Evolutionary conservation across 2,797 vertebrate species (phyloP), one percentile per base, ranked within the genome.

Genomic region (Momotus momota): DNA sequence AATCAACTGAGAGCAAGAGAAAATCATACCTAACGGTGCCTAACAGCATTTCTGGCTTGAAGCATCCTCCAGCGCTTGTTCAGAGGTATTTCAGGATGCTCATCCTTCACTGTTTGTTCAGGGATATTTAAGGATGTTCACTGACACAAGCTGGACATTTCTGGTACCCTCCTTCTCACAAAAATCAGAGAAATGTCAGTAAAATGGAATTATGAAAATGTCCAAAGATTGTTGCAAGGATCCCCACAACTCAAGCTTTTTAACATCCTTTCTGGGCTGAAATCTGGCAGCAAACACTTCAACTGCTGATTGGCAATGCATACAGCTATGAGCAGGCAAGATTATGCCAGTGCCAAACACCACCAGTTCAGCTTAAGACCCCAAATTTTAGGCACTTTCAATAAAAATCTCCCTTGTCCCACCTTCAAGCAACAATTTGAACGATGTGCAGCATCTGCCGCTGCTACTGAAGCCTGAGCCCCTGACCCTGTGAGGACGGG

Each of bases 101-200:
- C 45, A 11, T 5, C 48, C n/a, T 55, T 38, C 48, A 51, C 33
- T 25, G 11, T 77, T 64, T 75, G 64, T 48, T 91, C 74, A 41
- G 64, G 70, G 57, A n/a, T 8, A 14, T 62, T 54, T 58, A 29
- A 49, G 57, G 55, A 51, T 49, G 46, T 21, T 62, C 45, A 11
- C 5, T 8, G 79, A 75, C 46, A 38, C 0, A 0, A 74, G 21
- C 51, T 62, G 67, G 14, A 17, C 6, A 4, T 48, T 78, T 12
- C 48, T 25, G 26, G 45, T 16, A 27, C 35, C 14, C 19, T 45
- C 22, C 58, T 93, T n/a, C 29, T 27, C 20, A 72, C 41, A 75
- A 71, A 64, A 75, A 40, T 12, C 12, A 27, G 3, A 35, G 40
- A 86, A 58, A 84, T 26, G 10, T 38, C 58, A 91, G 23, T 49